phyloP scores from a whole-genome alignment of 2,888 invertebrate species.

The Morpho achilles region DNA sequence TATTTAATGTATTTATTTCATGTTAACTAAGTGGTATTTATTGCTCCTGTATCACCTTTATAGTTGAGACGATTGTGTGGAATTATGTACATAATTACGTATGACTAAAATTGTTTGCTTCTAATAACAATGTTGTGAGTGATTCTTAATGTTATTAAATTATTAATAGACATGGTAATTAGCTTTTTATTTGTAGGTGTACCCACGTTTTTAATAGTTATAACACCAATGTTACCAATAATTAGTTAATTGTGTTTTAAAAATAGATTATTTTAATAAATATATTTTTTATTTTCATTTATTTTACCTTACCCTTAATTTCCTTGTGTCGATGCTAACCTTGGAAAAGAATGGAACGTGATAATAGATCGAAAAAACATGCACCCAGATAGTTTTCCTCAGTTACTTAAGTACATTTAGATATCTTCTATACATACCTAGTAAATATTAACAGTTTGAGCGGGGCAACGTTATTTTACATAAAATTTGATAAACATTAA shows the following conservation, averaged over 20 bases:
- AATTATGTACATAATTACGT: constrained; percentile 45
- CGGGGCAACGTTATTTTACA: too few relatives aligned
- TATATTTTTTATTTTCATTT: constrained; percentile 15
- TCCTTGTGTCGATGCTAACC: too few relatives aligned
- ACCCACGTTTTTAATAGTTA: constrained; percentile 10
- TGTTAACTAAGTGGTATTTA: constrained; percentile 25
- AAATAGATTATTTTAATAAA: constrained; percentile 21
- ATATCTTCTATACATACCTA: too few relatives aligned
- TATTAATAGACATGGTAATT: constrained; percentile 53
- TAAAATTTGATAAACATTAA: too few relatives aligned
- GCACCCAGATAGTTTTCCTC: too few relatives aligned
- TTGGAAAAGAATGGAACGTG: too few relatives aligned
- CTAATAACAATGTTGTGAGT: constrained; percentile 56
- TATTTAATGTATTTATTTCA: constrained; percentile 40
- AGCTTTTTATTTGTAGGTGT: constrained; percentile 50
- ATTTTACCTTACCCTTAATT: constrained; percentile 9
- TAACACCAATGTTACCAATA: constrained; percentile 28
- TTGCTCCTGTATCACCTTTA: constrained; percentile 22
- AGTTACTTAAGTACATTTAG: too few relatives aligned
- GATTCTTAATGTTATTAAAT: constrained; percentile 64
- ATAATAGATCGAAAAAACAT: too few relatives aligned
- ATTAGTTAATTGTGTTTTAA: constrained; percentile 25
- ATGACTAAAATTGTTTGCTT: constrained; percentile 39
- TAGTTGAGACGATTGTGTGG: constrained; percentile 29
- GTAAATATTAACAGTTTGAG: too few relatives aligned